Evolutionary conservation across 2,797 vertebrate genomes (phyloP).

Genomic region (Eremophila alpestris): DNA sequence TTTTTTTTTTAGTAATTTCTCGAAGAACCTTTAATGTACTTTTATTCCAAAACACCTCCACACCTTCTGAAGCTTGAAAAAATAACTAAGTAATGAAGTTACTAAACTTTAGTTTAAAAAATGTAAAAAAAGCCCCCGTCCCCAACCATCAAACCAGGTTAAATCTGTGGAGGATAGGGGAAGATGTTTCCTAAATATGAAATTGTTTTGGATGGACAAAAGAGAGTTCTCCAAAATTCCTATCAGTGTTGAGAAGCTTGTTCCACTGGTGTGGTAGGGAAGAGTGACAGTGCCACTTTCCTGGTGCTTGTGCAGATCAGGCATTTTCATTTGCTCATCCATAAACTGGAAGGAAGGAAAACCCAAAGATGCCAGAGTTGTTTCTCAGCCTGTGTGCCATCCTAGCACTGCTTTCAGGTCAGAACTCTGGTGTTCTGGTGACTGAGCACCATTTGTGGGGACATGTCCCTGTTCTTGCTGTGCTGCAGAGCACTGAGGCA

Average conservation of each 20-base stretch:
- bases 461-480: rapidly evolving
- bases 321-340: not conserved
- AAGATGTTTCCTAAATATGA: not conserved
- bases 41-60: not conserved
- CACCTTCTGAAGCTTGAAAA: not conserved
- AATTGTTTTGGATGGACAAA: not conserved
- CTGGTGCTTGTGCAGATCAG: not conserved
- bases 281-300: not conserved
- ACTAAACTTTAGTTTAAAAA: not conserved
- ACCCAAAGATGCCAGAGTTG: not conserved
- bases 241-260: not conserved
- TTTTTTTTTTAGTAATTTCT: not conserved
- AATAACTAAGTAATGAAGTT: not conserved
- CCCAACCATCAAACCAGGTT: not conserved
- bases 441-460: not conserved
- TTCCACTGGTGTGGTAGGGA: not conserved
- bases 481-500: not conserved
- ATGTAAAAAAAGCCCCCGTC: too few species aligned
- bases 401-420: not conserved
- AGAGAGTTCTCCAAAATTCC: not conserved
- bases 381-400: not conserved
- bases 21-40: not conserved
- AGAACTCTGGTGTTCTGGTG: not conserved
- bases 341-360: not conserved
- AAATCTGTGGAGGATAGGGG: not conserved